phyloP scores from a whole-genome alignment of 2,888 invertebrate species.

The Linnaemya tessellans region DNA sequence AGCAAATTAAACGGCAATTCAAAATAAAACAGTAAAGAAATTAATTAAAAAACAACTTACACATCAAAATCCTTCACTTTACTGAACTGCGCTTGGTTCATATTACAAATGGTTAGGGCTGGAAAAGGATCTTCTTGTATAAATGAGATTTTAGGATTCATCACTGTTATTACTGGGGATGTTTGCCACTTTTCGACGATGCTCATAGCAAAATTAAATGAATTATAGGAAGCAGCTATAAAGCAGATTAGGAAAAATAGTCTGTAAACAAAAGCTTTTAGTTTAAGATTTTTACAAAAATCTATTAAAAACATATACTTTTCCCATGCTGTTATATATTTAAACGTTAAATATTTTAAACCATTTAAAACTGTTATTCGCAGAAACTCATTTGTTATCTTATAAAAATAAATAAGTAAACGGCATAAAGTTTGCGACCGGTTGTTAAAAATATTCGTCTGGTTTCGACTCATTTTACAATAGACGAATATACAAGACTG shows the following conservation, averaged over 20 bases:
- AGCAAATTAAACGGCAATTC: background rate
- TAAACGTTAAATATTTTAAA: constrained; percentile 87
- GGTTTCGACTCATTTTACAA: constrained; percentile 5
- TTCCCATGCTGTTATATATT: constrained; percentile 74
- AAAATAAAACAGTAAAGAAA: background rate
- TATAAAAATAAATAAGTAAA: constrained; percentile 34
- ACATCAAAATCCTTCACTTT: constrained; percentile 72
- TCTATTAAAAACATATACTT: constrained; percentile 63
- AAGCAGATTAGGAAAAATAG: constrained; percentile 90
- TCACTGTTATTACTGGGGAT: constrained; percentile 90
- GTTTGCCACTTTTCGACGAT: constrained; percentile 89
- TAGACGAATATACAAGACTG: background rate
- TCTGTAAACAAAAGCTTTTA: constrained; percentile 81
- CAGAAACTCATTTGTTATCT: constrained; percentile 84
- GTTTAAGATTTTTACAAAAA: background rate
- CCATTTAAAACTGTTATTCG: constrained; percentile 88
- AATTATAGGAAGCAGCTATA: constrained; percentile 86
- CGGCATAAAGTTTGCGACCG: constrained; percentile 3
- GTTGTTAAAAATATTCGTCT: background rate
- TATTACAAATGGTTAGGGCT: constrained; percentile 92
- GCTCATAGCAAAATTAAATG: constrained; percentile 88
- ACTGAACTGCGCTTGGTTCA: constrained; percentile 89
- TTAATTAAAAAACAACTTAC: constrained; percentile 74
- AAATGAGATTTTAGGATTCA: constrained; percentile 87
- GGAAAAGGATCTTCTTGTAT: constrained; percentile 90